Evolutionary conservation across 1,140 invertebrate species (phyloP).

Genomic region (Drosophila orosa): DNA sequence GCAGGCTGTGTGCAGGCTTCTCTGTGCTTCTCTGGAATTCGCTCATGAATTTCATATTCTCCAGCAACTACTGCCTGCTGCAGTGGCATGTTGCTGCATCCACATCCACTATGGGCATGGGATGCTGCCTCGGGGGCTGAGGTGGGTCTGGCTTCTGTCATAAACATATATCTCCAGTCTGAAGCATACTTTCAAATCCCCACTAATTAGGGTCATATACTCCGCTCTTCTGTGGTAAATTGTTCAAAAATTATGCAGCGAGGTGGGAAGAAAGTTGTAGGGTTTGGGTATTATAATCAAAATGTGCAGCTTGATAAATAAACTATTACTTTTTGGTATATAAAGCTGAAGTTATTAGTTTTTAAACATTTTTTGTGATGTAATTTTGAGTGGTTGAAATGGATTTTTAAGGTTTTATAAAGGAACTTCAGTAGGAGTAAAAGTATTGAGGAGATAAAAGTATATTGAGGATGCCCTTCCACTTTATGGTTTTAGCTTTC

Average conservation of each 20-base stretch:
- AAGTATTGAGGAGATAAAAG: background rate
- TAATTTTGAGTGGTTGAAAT: background rate
- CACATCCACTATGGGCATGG: too few relatives aligned
- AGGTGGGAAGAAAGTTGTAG: background rate
- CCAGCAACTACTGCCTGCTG: slow-evolving; percentile 5
- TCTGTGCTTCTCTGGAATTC: slow-evolving; percentile 62
- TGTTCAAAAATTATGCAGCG: background rate
- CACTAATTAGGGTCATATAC: slow-evolving; percentile 20
- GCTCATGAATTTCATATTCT: slow-evolving; percentile 75
- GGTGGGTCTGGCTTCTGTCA: background rate
- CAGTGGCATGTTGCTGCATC: slow-evolving; percentile 24
- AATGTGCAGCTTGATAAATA: background rate
- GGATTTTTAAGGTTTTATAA: background rate
- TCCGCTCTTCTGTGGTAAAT: background rate
- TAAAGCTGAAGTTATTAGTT: background rate
- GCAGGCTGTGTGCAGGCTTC: background rate
- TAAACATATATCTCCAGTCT: background rate
- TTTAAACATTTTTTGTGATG: background rate
- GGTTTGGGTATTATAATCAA: background rate
- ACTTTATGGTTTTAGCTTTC: background rate
- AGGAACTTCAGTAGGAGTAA: background rate
- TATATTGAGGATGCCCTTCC: too few relatives aligned
- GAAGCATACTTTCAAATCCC: slow-evolving; percentile 16
- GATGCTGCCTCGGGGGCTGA: background rate
- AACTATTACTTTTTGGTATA: background rate